Evolutionary conservation across 2,888 invertebrate genomes (phyloP), one percentile per base, ranked within the genome.

Genomic region (Chirona hameri): DNA sequence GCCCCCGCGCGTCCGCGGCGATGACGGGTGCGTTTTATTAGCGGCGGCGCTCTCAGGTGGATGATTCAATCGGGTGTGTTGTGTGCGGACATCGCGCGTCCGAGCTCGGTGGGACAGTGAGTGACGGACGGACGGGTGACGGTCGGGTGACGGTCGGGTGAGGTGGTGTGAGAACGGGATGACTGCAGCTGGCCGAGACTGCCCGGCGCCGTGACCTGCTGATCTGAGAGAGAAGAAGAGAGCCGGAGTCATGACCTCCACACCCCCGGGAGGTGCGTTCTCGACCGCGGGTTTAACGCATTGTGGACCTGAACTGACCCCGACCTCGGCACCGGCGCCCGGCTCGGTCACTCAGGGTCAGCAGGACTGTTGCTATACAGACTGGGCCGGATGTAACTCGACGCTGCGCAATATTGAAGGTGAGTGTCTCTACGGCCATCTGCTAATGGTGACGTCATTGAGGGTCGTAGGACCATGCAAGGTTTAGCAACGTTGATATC

Each of bases 291-390:
- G 7, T 7, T 21, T 1, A 12, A 7, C 27, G 21, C 76, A 29
- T 31, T 76, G 76, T 10, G 76, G 12, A 9, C 15, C 31, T 9
- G 76, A 76, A 7, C 76, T 76, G 76, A 27, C n/a, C 65, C n/a
- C 65, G 0, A 24, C 57, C 57, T 27, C 57, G 57, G 57, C 57
- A 0, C 57, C 57, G n/a, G 57, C 48, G 29, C 29, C 29, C 69
- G 14, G 29, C 69, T 0, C 24, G 39, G 76, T 12, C 39, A 18
- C 1, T 39, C 24, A 29, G 31, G 31, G 15, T 29, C 76, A 69
- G 39, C 76, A 76, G 76, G 76, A 76, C 76, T 76, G 76, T 39
- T 76, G 76, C 76, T 76, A 76, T 39, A 76, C 76, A 18, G 76
- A 76, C 76, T 76, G 76, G 76, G 5, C 76, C 39, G 76, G 76